phyloP scores from a whole-genome alignment of 1,140 invertebrate genomes.

The Calliphora vicina region DNA sequence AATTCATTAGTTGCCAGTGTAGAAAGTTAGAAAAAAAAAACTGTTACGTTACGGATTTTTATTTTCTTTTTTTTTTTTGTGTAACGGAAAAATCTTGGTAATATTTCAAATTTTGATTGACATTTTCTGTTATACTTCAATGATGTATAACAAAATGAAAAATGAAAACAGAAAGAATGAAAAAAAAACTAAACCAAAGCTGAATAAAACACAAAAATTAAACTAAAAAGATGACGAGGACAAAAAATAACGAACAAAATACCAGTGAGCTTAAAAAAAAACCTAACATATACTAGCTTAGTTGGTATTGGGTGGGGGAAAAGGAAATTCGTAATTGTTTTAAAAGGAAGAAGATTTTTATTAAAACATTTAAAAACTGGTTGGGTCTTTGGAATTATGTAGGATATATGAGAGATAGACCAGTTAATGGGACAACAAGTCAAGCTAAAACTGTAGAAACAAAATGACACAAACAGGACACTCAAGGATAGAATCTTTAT shows the following conservation, averaged over 20 bases:
- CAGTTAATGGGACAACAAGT: too few species aligned
- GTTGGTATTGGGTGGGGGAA: not conserved
- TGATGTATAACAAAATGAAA: conserved; percentile 24
- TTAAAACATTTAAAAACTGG: too few species aligned
- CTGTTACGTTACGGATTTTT: not conserved
- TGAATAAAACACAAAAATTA: not conserved
- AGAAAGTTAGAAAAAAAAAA: not conserved
- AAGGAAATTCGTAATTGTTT: too few species aligned
- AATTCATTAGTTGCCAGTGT: conserved; percentile 5
- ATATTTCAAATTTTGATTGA: conserved; percentile 35
- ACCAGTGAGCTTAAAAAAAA: not conserved
- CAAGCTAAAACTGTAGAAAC: too few species aligned
- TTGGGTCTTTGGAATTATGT: too few species aligned
- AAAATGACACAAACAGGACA: too few species aligned
- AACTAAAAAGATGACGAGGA: not conserved
- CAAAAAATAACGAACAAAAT: not conserved
- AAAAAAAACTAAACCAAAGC: not conserved
- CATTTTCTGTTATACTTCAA: conserved; percentile 28
- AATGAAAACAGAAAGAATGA: not conserved
- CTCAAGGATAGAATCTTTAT: too few species aligned
- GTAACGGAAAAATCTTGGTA: conserved; percentile 8
- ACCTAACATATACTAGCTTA: not conserved
- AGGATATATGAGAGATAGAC: too few species aligned
- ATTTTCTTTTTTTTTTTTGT: not conserved
- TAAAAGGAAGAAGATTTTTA: too few species aligned